phyloP scores from a whole-genome alignment of 2,113 vertebrate genomes.

The Myotis yumanensis region DNA sequence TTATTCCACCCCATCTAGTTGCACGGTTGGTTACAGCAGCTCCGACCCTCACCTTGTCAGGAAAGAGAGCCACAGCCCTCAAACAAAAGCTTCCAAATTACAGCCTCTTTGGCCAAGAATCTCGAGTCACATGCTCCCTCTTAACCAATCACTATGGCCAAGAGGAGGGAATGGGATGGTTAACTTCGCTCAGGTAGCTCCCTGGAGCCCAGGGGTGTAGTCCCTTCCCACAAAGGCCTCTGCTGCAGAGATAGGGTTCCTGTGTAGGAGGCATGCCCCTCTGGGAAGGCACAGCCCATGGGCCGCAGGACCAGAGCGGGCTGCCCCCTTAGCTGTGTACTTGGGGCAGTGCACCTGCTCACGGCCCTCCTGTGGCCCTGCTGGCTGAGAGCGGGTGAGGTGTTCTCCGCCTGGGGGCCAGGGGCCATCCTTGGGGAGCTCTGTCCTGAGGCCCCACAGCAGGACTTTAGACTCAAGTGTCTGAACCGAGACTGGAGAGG shows the following conservation, averaged over 20 bases:
- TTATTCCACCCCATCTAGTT: background rate
- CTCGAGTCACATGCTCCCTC: background rate
- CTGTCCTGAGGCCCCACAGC: background rate
- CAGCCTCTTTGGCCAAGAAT: background rate
- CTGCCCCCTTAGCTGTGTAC: background rate
- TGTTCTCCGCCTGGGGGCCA: background rate
- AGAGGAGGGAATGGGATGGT: background rate
- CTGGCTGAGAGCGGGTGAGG: background rate
- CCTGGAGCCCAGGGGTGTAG: background rate
- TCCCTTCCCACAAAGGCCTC: background rate
- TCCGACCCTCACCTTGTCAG: background rate
- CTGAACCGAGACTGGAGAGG: background rate
- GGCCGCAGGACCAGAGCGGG: background rate
- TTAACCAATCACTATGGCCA: background rate
- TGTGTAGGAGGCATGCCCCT: background rate
- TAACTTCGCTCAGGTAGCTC: background rate
- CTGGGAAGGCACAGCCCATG: background rate
- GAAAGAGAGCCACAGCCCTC: background rate
- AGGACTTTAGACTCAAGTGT: background rate
- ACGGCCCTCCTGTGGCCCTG: background rate
- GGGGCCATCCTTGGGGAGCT: background rate
- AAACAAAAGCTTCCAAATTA: background rate
- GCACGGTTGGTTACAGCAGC: background rate
- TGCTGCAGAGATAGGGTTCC: background rate
- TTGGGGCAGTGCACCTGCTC: background rate